Base-by-base conservation (phyloP, 2,888 invertebrate genomes). In the Mimumesa dahlbomi region DNA sequence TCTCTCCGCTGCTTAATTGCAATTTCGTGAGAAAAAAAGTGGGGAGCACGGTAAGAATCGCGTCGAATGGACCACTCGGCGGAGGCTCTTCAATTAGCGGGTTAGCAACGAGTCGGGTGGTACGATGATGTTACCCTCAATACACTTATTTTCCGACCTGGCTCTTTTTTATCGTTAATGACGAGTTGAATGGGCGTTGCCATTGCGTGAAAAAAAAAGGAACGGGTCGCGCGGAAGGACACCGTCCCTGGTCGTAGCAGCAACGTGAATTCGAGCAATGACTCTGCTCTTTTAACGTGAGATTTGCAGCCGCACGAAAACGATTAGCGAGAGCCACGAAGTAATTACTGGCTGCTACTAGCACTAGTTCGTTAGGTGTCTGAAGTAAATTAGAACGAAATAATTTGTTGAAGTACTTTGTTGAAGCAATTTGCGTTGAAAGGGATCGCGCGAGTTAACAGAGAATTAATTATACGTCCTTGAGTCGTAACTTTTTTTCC, bases 71-170 rank as follows among this genome's bases (percentile, higher is more conserved):
- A 29, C 58, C 49, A 43, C 73, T 58, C 49, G 38, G 38, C 22
- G 57, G 52, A 43, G 46, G 59, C 79, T 62, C 65, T 79, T 79
- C 79, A 79, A 76, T 78, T 79, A 79, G 77, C 77, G 50, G 34
- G 14, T 38, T 31, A 16, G 43, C 49, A 25, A 14, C 25, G 9
- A 49, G 36, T 29, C 58, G 42, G 9, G 18, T n/a, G 34, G 16
- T 22, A 34, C 66, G 59, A 70, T 57, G 66, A 70, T 22, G 56
- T 42, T 64, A 53, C 48, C 50, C 57, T 77, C 77, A 40, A 78
- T 65, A 66, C 52, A 45, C 38, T 53, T 59, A 46, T 69, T 68
- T 67, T 42, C 29, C 50, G 13, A 7, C 18, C 38, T 25, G 40
- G 45, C 63, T 45, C 52, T 52, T 53, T 36, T 34, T 42, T 18